Evolutionary conservation across 2,888 invertebrate species (phyloP).

Genomic region (Marasmarcha lunaedactyla): DNA sequence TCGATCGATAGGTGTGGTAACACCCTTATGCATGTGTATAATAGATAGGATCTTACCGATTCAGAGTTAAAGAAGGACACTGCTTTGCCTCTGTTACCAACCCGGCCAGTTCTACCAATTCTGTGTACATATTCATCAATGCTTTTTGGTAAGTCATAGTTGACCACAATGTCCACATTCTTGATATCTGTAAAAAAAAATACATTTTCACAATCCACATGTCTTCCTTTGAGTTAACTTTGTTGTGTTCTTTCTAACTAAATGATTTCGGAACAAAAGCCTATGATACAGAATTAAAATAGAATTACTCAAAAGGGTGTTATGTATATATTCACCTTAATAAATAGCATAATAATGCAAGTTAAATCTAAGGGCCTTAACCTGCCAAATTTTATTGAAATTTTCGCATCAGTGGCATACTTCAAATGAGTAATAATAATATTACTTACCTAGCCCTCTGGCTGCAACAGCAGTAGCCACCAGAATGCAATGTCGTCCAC

Average conservation of each 20-base stretch:
- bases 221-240: not conserved
- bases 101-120: conserved; percentile 94
- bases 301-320: too few relatives aligned
- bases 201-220: not conserved
- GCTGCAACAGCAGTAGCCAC: conserved; percentile 97
- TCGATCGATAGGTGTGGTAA: too few relatives aligned
- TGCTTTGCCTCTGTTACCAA: conserved; percentile 89
- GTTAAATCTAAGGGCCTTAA: too few relatives aligned
- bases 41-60: conserved; percentile 24
- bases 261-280: too few relatives aligned
- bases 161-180: conserved; percentile 89
- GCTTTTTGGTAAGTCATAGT: conserved; percentile 89
- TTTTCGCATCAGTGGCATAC: too few relatives aligned
- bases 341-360: too few relatives aligned
- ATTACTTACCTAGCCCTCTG: conserved; percentile 80
- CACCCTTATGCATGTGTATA: too few relatives aligned
- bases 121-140: conserved; percentile 96
- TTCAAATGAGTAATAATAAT: too few relatives aligned
- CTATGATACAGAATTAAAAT: too few relatives aligned
- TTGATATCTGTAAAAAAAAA: conserved; percentile 76
- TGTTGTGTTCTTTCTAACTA: not conserved
- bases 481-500: conserved; percentile 80
- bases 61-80: conserved; percentile 85
- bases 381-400: too few relatives aligned
- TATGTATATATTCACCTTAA: too few relatives aligned